Percentiles rank a stretch among this genome's conserved stretches.
Conservation (phyloP, 2,113 vertebrate species). For the Poeciliopsis prolifica region DNA sequence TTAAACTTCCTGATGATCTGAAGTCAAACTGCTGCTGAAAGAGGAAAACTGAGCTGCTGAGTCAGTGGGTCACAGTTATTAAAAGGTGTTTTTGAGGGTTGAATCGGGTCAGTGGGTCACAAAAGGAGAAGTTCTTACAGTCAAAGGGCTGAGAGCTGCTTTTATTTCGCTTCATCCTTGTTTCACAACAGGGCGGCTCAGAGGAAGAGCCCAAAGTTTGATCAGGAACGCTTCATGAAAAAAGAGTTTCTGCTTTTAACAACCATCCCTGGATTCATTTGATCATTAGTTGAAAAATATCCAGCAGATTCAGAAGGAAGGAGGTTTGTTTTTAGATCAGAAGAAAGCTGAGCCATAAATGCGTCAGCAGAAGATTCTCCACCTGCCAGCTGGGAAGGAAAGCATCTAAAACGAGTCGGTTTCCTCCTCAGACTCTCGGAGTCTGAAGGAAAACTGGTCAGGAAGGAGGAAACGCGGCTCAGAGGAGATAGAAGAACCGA, state of each 20-base stretch:
- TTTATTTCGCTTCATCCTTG: not conserved
- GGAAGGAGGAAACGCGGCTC: not conserved
- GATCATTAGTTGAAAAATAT: no score
- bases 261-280: not conserved
- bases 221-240: not conserved
- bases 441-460: not conserved
- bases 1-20: not conserved
- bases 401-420: not conserved
- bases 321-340: no score
- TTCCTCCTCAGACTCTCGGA: not conserved
- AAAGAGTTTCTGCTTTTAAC: not conserved
- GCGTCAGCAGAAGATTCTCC: no score
- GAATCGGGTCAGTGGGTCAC: constrained; percentile 3
- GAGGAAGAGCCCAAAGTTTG: constrained; percentile 4
- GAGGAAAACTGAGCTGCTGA: not conserved
- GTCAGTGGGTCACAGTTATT: constrained; percentile 11
- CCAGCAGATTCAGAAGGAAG: no score
- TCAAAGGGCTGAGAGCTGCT: not conserved
- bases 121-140: constrained; percentile 18
- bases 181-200: not conserved
- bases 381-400: not conserved
- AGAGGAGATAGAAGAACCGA: not conserved
- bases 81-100: not conserved
- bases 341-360: no score
- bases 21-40: not conserved